These are phyloP conservation scores for Sesia bembeciformis DNA, from an alignment of 2,888 invertebrate species.

Conservation along the genomic window DNA sequence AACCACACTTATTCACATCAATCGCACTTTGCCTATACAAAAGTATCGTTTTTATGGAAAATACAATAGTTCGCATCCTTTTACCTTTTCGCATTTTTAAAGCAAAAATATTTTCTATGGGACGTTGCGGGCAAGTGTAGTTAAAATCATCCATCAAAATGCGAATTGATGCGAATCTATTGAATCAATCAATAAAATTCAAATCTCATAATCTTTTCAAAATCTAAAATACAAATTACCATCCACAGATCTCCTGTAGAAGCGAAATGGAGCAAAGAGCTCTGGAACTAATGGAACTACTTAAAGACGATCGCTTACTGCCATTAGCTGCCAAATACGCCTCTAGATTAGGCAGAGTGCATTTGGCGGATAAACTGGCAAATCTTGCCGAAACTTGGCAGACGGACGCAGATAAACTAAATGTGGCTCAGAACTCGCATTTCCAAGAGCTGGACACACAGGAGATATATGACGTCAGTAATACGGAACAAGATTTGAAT, in stretches of 20 bases:
- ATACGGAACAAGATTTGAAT: constrained; percentile 40
- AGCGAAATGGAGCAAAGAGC: constrained; percentile 90
- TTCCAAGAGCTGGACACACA: constrained; percentile 51
- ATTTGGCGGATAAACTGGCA: constrained; percentile 85
- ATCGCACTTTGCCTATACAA: too few relatives aligned
- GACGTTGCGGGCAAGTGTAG: too few relatives aligned
- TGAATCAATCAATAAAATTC: too few relatives aligned
- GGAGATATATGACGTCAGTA: constrained; percentile 54
- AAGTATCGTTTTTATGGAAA: too few relatives aligned
- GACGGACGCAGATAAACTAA: constrained; percentile 34
- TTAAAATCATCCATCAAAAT: too few relatives aligned
- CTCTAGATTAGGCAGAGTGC: constrained; percentile 81
- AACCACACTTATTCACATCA: too few relatives aligned
- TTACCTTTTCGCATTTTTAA: too few relatives aligned
- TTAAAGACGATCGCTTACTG: constrained; percentile 84
- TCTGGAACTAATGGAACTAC: constrained; percentile 87
- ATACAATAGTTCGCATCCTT: too few relatives aligned
- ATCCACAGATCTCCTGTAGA: constrained; percentile 83
- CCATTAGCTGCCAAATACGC: constrained; percentile 93
- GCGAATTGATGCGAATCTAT: too few relatives aligned
- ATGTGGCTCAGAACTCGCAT: constrained; percentile 43
- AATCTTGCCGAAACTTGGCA: constrained; percentile 71
- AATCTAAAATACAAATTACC: not conserved
- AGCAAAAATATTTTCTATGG: too few relatives aligned
- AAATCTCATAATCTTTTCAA: too few relatives aligned